Evolutionary conservation across 92 coral and sea anemone genomes (phyloP), one percentile per base, ranked within the genome.

Genomic region (Palythoa caribaeorum): DNA sequence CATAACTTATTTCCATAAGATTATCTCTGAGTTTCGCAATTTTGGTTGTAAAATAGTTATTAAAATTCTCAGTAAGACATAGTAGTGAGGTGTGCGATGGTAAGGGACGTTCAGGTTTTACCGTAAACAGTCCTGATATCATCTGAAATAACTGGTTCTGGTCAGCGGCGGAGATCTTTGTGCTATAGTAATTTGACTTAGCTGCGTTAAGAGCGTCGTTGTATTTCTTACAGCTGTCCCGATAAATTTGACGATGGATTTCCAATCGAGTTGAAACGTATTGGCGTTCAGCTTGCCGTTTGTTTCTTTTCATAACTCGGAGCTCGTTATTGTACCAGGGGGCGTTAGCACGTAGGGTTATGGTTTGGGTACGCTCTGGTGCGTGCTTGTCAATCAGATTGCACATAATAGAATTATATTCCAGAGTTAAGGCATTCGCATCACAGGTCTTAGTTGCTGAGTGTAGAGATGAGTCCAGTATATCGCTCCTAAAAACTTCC

Each of bases 71-170:
- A n/a, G 89, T 72, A 51, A 85, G 77, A 72, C 68, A 72, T 8
- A 62, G 28, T 12, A 72, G 80, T 17, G 81, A 85, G 21, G 83
- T 53, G 48, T 84, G 66, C 14, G 89, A 51, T 65, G 83, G 89
- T 55, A 86, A 62, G 70, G 83, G 71, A 59, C 72, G 83, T 21
- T 59, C 71, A 28, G 52, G 81, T 66, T 73, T 73, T 12, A 86
- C 89, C 55, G 69, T 86, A 68, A 86, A 86, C 79, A 86, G 83
- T 37, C 83, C 83, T 65, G 70, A 77, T 20, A 86, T 86, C 89
- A 86, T 55, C 51, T 73, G 89, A 68, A 68, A 68, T 68, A 84
- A 84, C 66, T 71, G 78, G 48, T 72, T 69, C 62, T 72, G 79
- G 36, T 84, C 88, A 19, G 88, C 38, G 44, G 38, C 44, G 15